Percentiles rank a stretch among this genome's conserved stretches.
phyloP scores from a whole-genome alignment of 2,888 invertebrate species.

The Dysmachus trigonus region DNA sequence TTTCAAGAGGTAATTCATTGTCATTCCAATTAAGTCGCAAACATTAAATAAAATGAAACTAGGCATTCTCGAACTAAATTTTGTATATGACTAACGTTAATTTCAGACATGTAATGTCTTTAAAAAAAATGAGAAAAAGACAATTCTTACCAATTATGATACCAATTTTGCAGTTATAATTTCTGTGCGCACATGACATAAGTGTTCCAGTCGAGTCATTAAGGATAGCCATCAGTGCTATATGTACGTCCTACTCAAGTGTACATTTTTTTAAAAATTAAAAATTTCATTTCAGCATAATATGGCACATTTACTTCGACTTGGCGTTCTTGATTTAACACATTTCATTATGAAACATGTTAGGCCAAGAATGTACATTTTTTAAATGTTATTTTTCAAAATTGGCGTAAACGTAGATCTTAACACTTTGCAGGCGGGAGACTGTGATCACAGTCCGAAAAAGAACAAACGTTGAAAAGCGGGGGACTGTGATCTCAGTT shows the following conservation, averaged over 20 bases:
- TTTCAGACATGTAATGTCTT: neutral
- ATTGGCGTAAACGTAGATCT: neutral
- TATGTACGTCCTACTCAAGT: constrained; percentile 69
- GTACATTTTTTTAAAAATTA: neutral
- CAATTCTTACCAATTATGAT: constrained; percentile 70
- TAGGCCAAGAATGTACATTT: neutral
- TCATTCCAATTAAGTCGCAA: constrained; percentile 3
- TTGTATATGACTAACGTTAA: neutral
- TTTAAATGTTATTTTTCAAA: neutral
- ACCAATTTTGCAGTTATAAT: constrained; percentile 81
- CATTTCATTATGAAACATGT: neutral
- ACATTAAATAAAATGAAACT: neutral
- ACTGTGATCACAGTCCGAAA: no score
- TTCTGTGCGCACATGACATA: constrained; percentile 90
- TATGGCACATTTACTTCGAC: constrained; percentile 18
- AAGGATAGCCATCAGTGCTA: constrained; percentile 88
- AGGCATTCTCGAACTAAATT: constrained; percentile 3
- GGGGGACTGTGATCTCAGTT: no score
- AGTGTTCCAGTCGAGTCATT: constrained; percentile 95
- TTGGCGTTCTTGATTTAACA: neutral
- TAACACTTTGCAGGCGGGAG: no score
- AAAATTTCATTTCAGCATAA: neutral
- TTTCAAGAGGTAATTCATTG: neutral
- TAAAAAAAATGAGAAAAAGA: neutral
- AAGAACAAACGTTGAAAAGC: no score